These are phyloP conservation scores for Trichacis sp. DNA, from an alignment of 2,888 invertebrate genomes.

Conservation along the genomic window DNA sequence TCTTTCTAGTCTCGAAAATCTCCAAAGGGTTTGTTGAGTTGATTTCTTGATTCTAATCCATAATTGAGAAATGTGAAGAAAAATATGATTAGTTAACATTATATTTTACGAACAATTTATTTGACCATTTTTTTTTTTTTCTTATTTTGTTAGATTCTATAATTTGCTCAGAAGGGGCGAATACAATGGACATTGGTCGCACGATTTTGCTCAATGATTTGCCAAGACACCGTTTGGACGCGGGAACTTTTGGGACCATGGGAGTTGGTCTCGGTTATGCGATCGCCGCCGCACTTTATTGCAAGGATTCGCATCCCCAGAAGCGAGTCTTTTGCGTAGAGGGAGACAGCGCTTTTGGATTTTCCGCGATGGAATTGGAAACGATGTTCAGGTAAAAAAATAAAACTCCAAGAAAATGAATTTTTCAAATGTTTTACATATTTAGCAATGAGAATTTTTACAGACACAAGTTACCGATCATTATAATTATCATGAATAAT, in stretches of 20 bases:
- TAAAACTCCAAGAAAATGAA: neutral
- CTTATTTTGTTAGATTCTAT: conserved; percentile 85
- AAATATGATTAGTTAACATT: no score
- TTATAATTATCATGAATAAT: conserved; percentile 93
- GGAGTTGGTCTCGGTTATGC: conserved; percentile 94
- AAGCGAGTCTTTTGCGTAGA: conserved; percentile 93
- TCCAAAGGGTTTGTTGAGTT: no score
- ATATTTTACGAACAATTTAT: no score
- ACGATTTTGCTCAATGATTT: conserved; percentile 86
- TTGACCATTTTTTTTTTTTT: no score
- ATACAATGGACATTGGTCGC: conserved; percentile 98
- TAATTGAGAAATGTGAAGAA: no score
- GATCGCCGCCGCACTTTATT: conserved; percentile 91
- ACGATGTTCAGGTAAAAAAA: conserved; percentile 81
- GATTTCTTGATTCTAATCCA: no score
- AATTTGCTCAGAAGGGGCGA: conserved; percentile 97
- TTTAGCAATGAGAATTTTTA: conserved; percentile 4
- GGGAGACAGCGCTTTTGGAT: conserved; percentile 98
- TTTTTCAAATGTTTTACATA: no score
- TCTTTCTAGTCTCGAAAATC: no score
- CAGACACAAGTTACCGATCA: conserved; percentile 91
- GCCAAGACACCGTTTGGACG: conserved; percentile 91
- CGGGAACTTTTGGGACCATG: conserved; percentile 98
- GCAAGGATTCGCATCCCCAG: conserved; percentile 82
- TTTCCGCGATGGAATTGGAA: conserved; percentile 98